Evolutionary conservation across 2,888 invertebrate species (phyloP), one percentile per base, ranked within the genome.

Genomic region (Tenthredo mesomela): DNA sequence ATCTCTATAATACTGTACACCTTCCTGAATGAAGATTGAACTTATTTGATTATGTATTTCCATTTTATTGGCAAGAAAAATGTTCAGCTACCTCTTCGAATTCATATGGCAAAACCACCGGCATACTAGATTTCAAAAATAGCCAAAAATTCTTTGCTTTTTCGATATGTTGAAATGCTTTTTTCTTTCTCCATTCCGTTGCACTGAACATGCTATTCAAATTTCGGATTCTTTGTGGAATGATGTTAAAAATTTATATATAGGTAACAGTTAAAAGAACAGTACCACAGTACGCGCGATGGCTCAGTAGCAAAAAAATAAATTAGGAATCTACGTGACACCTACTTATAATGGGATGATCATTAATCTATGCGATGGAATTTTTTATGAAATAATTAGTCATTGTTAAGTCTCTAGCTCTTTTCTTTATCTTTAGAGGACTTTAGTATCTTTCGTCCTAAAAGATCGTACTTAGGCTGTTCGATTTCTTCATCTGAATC

Each of bases 401-500:
- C 7, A 61, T 83, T 40, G 21, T 47, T 65, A 70, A 29, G 71
- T 78, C 50, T 88, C 87, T 89, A 90, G 84, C 89, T 90, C 77
- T 90, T 89, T 78, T 89, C 88, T 84, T 90, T 89, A 73, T 87
- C 88, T 70, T 86, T 88, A 50, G 85, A 70, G n/a, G 84, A 77
- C 83, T 90, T 87, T 87, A 93, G 47, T 12, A 47, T 92, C 89
- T 91, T 89, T 84, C 94, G 90, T 40, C 94, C 94, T 87, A 94
- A 90, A 77, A 94, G 90, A 90, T 94, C 94, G 86, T 92, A 92
- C 86, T 92, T 92, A 50, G 88, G 86, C 85, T 89, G 88, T 47
- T 95, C 95, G 77, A 93, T 93, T 85, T 96, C 96, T 85, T 95
- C 95, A 86, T 97, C 97, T 40, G 95, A 95, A 86, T 96, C 96